Percentiles rank a stretch among this genome's conserved stretches.
These are phyloP conservation scores for Sebastes variabilis DNA, from an alignment of 2,797 vertebrate species.

Conservation along the genomic window DNA sequence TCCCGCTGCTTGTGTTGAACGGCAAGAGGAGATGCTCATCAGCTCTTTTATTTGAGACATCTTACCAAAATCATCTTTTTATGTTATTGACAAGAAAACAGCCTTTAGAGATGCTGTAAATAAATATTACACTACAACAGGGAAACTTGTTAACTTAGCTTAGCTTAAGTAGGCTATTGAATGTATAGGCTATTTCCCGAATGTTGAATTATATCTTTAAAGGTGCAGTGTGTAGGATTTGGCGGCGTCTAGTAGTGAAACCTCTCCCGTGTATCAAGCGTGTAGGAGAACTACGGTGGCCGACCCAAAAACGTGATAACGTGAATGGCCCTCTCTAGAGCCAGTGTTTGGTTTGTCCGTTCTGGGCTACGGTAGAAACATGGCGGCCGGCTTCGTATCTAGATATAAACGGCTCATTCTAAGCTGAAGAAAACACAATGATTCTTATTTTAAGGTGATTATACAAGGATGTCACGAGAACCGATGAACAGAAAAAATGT, in stretches of 20 bases:
- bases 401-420: not conserved
- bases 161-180: not conserved
- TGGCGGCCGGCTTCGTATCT: no score
- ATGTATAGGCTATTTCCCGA: not conserved
- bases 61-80: not conserved
- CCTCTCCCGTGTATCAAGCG: not conserved
- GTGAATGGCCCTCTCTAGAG: no score
- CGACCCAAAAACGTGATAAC: no score
- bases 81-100: not conserved
- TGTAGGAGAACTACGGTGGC: no score
- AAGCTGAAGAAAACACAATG: not conserved
- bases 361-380: no score
- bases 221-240: not conserved
- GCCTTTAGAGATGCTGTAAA: not conserved
- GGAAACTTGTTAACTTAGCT: not conserved
- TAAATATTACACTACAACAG: not conserved
- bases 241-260: not conserved
- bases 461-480: no score
- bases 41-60: not conserved
- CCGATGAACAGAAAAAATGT: no score
- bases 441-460: not conserved
- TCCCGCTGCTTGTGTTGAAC: not conserved
- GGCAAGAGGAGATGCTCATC: not conserved
- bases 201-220: not conserved
- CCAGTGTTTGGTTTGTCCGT: no score